Evolutionary conservation across 2,113 vertebrate species (phyloP), one percentile per base, ranked within the genome.

Genomic region (Zingel zingel): DNA sequence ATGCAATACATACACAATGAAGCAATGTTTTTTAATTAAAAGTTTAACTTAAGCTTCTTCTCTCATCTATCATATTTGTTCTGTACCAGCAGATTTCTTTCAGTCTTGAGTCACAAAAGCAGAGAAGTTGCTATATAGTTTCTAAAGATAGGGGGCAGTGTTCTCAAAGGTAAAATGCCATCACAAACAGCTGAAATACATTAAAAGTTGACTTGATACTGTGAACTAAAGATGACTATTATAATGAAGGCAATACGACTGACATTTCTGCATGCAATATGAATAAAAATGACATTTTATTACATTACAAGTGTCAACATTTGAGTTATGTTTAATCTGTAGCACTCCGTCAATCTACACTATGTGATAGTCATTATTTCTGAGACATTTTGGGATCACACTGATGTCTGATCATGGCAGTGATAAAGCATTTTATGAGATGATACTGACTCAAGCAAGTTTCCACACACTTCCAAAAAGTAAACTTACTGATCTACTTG

Each of bases 81-180:
- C 70, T 70, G 77, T 1, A 30, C 0, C 45, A 36, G 47, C 57
- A 45, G 58, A 8, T 45, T 23, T 36, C 21, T 39, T n/a, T 45
- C 58, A 39, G 39, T 30, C 54, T 58, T 3, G 5, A 27, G 27
- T 27, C 1, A 15, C 61, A 39, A 50, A 36, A 16, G 47, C 16
- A 21, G 47, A 12, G 2, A 18, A 10, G 25, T 5, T 82, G 82
- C 39, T 23, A 21, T 88, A 77, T 77, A 25, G 36, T 71, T 85
- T 70, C 78, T 14, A 74, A 36, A 88, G 88, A 93, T 90, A 96
- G 95, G 94, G 94, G 95, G 94, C 94, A 94, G 93, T 92, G 87
- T 92, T 87, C 78, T 89, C 93, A 91, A 95, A 91, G 91, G 64
- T 58, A 95, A 91, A 39, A 36, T 8, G 12, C 23, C 33, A 13